These are phyloP conservation scores for Campylomormyrus tamandua DNA, from an alignment of 2,113 vertebrate genomes.

Conservation along the genomic window DNA sequence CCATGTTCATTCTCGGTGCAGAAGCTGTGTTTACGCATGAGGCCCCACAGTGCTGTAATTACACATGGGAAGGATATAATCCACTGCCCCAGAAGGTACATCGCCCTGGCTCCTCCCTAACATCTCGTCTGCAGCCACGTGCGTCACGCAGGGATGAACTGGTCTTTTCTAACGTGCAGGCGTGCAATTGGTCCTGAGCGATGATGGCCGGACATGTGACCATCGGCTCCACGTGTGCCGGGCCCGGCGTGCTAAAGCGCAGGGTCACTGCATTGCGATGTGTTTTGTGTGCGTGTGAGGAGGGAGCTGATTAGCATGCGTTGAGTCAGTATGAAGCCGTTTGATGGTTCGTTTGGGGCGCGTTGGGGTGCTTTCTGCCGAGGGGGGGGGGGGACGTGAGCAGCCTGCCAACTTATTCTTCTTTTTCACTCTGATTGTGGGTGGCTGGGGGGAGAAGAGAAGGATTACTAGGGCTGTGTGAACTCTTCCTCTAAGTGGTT, in stretches of 20 bases:
- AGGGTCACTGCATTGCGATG: neutral
- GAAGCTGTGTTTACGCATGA: constrained; percentile 73
- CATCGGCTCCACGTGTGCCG: neutral
- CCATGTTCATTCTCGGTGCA: constrained; percentile 60
- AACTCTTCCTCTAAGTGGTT: neutral
- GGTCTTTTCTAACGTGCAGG: neutral
- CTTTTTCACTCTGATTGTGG: neutral
- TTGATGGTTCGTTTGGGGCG: neutral
- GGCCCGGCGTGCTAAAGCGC: neutral
- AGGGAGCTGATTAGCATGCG: neutral
- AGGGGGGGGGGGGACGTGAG: neutral
- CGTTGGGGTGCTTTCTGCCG: neutral
- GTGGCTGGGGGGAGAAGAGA: neutral
- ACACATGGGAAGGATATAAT: constrained; percentile 56
- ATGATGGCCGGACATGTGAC: neutral
- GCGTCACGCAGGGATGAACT: constrained; percentile 17
- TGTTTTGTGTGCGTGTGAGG: neutral
- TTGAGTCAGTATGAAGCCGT: neutral
- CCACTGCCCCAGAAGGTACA: constrained; percentile 38
- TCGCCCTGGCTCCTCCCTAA: constrained; percentile 46
- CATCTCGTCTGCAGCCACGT: constrained; percentile 40
- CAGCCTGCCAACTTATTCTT: neutral
- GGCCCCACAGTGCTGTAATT: constrained; percentile 75
- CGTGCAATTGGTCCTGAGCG: neutral
- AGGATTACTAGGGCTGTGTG: neutral